These are phyloP conservation scores for Erannis defoliaria DNA, from an alignment of 2,888 invertebrate species.

Conservation along the genomic window DNA sequence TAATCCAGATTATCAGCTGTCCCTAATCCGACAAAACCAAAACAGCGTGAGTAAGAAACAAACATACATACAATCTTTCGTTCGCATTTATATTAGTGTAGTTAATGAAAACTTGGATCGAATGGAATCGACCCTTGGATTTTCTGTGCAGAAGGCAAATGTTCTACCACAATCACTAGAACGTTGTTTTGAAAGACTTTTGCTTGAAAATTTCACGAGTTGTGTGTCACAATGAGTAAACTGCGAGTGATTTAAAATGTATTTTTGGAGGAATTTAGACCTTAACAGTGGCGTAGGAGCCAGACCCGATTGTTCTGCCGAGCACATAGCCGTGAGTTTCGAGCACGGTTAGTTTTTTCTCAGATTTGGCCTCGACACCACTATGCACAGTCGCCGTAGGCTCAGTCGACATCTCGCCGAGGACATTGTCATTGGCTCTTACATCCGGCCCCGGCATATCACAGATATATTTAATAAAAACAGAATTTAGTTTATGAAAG, in stretches of 20 bases:
- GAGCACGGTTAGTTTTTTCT: slow-evolving; percentile 88
- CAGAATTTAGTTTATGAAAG: slow-evolving; percentile 63
- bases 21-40: no score
- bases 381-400: slow-evolving; percentile 78
- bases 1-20: no score
- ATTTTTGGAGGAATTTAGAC: slow-evolving; percentile 63
- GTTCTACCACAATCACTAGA: not conserved
- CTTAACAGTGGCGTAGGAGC: slow-evolving; percentile 94
- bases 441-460: slow-evolving; percentile 85
- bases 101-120: no score
- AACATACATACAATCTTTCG: no score
- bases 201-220: not conserved
- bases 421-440: slow-evolving; percentile 81
- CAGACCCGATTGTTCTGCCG: slow-evolving; percentile 92
- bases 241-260: not conserved
- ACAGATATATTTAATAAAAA: slow-evolving; percentile 71
- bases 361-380: slow-evolving; percentile 75
- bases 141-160: no score
- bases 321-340: slow-evolving; percentile 92
- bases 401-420: slow-evolving; percentile 81
- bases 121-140: no score
- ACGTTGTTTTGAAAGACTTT: no score
- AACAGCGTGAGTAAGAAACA: no score
- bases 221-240: no score
- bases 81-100: no score